Evolutionary conservation across 1,140 invertebrate genomes (phyloP).

Genomic region (Bombus pyrosoma): DNA sequence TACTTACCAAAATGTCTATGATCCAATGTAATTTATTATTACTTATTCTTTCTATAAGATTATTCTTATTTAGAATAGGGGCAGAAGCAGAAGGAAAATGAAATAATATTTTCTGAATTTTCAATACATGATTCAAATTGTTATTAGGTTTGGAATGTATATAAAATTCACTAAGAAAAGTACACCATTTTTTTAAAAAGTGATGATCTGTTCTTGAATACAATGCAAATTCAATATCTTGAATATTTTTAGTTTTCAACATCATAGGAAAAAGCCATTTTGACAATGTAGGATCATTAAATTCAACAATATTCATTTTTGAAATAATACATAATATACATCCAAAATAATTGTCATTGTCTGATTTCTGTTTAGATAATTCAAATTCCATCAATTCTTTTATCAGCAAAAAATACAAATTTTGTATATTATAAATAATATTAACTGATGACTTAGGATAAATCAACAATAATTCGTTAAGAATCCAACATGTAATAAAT

Average conservation of each 20-base stretch:
- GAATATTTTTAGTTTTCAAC: conserved; percentile 54
- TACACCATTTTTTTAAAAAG: conserved; percentile 71
- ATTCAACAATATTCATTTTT: conserved; percentile 68
- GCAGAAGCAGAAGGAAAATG: conserved; percentile 41
- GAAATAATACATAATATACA: conserved; percentile 73
- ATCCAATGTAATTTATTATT: conserved; percentile 71
- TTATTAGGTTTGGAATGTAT: conserved; percentile 44
- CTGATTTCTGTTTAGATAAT: background rate
- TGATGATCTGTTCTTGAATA: conserved; percentile 72
- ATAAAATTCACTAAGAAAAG: conserved; percentile 65
- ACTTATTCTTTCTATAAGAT: conserved; percentile 70
- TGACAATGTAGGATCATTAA: conserved; percentile 62
- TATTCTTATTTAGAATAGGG: conserved; percentile 60
- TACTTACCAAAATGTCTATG: conserved; percentile 73
- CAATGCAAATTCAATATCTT: conserved; percentile 73
- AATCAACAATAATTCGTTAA: conserved; percentile 71
- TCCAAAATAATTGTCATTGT: conserved; percentile 46
- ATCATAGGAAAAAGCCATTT: conserved; percentile 67
- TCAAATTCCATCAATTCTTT: conserved; percentile 33
- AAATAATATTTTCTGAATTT: conserved; percentile 71
- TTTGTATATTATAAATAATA: conserved; percentile 63
- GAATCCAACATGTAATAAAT: conserved; percentile 69
- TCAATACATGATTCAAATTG: conserved; percentile 58
- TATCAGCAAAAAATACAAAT: conserved; percentile 66
- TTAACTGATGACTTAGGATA: conserved; percentile 49